phyloP scores from a whole-genome alignment of 2,888 invertebrate species.

The Cetonia aurata region DNA sequence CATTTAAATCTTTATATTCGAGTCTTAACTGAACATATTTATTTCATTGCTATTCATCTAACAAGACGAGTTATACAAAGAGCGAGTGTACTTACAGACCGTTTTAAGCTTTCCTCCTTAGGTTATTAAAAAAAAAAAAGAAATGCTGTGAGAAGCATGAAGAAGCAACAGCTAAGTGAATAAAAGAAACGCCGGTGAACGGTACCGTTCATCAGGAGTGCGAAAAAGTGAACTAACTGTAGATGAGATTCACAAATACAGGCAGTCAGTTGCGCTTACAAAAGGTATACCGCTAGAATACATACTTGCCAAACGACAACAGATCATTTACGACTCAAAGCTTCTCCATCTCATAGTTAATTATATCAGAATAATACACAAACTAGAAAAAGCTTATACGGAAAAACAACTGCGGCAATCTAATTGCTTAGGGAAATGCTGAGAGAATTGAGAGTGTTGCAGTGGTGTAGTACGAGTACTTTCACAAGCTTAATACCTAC shows the following conservation, averaged over 20 bases:
- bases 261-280: constrained; percentile 17
- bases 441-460: background rate
- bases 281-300: constrained; percentile 34
- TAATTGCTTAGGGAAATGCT: background rate
- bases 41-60: too few species aligned
- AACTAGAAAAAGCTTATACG: constrained; percentile 2
- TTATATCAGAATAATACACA: constrained; percentile 17
- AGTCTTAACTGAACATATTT: too few species aligned
- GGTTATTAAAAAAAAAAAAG: too few species aligned
- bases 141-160: too few species aligned
- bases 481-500: constrained; percentile 33
- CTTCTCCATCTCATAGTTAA: constrained; percentile 12
- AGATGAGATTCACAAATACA: constrained; percentile 17
- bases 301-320: constrained; percentile 21
- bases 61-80: too few species aligned
- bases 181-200: background rate
- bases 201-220: constrained; percentile 33
- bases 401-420: background rate
- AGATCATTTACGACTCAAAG: constrained; percentile 8
- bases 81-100: too few species aligned
- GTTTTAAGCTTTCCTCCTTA: too few species aligned
- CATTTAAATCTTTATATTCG: too few species aligned
- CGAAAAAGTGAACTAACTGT: constrained; percentile 37
- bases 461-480: constrained; percentile 3
- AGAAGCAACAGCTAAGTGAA: background rate